Evolutionary conservation across 2,888 invertebrate species (phyloP), one percentile per base, ranked within the genome.

Genomic region (Geophilus truncorum): DNA sequence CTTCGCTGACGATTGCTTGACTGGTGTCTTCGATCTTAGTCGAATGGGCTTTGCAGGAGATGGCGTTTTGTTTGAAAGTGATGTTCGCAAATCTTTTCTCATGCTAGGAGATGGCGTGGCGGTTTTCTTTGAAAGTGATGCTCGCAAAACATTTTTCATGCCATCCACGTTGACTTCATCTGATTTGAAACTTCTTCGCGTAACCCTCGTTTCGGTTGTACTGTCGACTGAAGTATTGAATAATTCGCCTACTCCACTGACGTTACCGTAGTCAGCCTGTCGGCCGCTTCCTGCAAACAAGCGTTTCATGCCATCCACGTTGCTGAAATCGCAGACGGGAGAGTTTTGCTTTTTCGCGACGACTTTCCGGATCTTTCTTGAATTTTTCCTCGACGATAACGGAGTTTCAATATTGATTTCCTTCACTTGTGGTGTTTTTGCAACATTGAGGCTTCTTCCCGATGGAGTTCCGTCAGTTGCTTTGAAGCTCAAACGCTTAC

Each of bases 191-290:
- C 9, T 32, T 6, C 9, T 32, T 1, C 80, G 25, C 76, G 82
- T 83, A 2, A 83, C 40, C 21, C 83, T 83, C 18, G n/a, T 76
- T 1, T 82, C 81, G 15, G 83, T 40, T 10, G 75, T 81, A 40
- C 82, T 83, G 75, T 83, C 83, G 7, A 81, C 79, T 0, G 83
- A 83, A 0, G 82, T 6, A 32, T 32, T 23, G 12, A 75, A 75
- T 7, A 28, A 23, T 75, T 75, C 23, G 15, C 4, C 21, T 4
- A 75, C 15, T 76, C 76, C 76, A 32, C 18, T 76, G 25, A 83
- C 81, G n/a, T 83, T 28, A 1, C 18, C 77, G 32, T 83, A 83
- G 57, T 82, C 82, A 9, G 57, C 12, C 34, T n/a, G n/a, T 79
- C 10, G 30, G 9, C 18, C 18, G 6, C 36, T 21, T 80, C 5